These are phyloP conservation scores for Formicarius rufipectus DNA, from an alignment of 2,113 vertebrate species.

Conservation along the genomic window DNA sequence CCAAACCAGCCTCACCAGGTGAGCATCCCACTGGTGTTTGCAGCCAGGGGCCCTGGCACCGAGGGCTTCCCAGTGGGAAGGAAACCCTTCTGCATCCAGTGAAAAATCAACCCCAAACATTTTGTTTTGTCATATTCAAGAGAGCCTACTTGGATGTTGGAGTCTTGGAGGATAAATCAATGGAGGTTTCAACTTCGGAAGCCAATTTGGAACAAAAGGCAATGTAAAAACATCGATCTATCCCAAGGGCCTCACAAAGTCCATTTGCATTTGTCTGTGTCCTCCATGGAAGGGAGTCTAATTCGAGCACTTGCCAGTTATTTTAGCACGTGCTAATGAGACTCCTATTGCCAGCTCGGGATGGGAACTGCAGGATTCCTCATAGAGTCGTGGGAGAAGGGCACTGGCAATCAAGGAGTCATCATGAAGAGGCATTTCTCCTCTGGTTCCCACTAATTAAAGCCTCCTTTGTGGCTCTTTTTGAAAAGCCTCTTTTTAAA, in stretches of 20 bases:
- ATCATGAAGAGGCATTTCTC: not conserved
- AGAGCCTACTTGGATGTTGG: not conserved
- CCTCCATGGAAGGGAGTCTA: not conserved
- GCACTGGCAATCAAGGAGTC: not conserved
- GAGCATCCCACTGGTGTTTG: not conserved
- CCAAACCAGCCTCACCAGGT: not conserved
- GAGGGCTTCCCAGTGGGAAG: not conserved
- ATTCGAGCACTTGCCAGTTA: not conserved
- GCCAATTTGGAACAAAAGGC: slow-evolving; percentile 21
- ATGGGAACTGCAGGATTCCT: not conserved
- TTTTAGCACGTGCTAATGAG: not conserved
- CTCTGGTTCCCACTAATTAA: not conserved
- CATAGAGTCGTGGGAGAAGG: not conserved
- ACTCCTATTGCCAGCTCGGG: not conserved
- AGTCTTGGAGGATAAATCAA: not conserved
- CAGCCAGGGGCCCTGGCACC: not conserved
- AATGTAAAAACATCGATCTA: not conserved
- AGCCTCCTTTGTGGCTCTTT: not conserved
- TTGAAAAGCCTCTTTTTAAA: not conserved
- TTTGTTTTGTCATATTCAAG: not conserved
- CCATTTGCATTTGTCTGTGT: slow-evolving; percentile 1
- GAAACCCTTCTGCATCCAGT: not conserved
- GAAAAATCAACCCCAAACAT: not conserved
- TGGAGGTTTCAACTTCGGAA: not conserved
- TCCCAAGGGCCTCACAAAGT: not conserved